These are phyloP conservation scores for Latrodectus elegans DNA, from an alignment of 2,888 invertebrate species.

Conservation along the genomic window DNA sequence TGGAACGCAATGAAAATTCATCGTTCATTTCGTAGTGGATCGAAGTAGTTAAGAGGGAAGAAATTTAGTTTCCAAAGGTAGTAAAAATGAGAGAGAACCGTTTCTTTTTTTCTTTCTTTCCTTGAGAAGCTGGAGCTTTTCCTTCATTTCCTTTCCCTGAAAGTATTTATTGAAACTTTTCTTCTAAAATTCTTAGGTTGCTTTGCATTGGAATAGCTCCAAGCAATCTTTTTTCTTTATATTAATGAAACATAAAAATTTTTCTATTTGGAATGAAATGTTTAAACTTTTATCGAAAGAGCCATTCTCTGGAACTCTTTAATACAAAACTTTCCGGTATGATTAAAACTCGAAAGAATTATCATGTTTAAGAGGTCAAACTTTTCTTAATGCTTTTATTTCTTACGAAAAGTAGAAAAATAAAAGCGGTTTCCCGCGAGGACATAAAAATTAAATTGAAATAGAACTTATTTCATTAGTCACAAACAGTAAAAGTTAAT, in stretches of 20 bases:
- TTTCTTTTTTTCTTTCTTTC: neutral
- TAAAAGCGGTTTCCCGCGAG: too few species aligned
- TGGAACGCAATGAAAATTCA: constrained; percentile 43
- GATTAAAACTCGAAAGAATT: too few species aligned
- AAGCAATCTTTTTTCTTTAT: neutral
- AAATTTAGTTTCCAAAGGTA: neutral
- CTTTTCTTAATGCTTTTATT: too few species aligned
- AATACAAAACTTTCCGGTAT: too few species aligned
- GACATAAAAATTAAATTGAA: too few species aligned
- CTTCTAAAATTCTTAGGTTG: neutral
- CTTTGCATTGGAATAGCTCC: neutral
- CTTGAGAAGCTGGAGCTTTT: neutral
- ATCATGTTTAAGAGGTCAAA: too few species aligned
- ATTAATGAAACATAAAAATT: constrained; percentile 1
- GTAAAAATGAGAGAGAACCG: neutral
- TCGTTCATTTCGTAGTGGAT: constrained; percentile 21
- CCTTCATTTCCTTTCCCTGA: neutral
- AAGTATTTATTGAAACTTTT: neutral
- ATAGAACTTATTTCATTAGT: too few species aligned
- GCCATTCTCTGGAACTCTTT: too few species aligned
- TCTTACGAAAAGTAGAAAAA: too few species aligned
- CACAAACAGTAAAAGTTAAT: too few species aligned
- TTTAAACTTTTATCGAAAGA: neutral
- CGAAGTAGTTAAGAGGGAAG: constrained; percentile 17
- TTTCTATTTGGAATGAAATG: constrained; percentile 4